Percentiles rank a stretch among this genome's conserved stretches.
Conservation (phyloP, 2,888 invertebrate species). For the Nephrotoma flavescens region DNA sequence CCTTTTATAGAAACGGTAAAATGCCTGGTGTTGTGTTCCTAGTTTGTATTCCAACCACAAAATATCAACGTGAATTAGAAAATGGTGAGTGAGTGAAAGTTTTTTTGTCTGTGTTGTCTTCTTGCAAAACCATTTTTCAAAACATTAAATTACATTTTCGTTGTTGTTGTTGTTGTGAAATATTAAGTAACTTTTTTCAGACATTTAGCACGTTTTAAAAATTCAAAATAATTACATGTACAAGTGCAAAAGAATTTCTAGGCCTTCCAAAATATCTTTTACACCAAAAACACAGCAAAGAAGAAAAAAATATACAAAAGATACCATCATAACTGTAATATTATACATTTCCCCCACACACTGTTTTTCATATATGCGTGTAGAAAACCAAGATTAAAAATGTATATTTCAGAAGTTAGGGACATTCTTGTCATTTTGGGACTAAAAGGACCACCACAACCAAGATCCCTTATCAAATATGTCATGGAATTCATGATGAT, state of each 20-base stretch:
- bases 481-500: neutral
- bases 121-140: conserved; percentile 1
- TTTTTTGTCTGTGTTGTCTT: neutral
- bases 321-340: neutral
- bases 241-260: neutral
- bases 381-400: neutral
- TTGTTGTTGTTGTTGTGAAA: neutral
- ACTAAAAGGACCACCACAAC: neutral
- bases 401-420: neutral
- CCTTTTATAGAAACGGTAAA: conserved; percentile 5
- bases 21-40: conserved; percentile 55
- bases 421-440: neutral
- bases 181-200: neutral
- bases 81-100: conserved; percentile 25
- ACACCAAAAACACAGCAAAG: neutral
- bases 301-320: neutral
- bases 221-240: neutral
- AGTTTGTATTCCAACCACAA: conserved; percentile 52
- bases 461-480: neutral
- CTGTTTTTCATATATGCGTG: neutral
- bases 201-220: neutral
- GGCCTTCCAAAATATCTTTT: neutral
- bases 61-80: conserved; percentile 42
- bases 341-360: neutral
- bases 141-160: neutral